These are phyloP conservation scores for Hirtodrosophila trivittata DNA, from an alignment of 2,888 invertebrate genomes.

Conservation along the genomic window DNA sequence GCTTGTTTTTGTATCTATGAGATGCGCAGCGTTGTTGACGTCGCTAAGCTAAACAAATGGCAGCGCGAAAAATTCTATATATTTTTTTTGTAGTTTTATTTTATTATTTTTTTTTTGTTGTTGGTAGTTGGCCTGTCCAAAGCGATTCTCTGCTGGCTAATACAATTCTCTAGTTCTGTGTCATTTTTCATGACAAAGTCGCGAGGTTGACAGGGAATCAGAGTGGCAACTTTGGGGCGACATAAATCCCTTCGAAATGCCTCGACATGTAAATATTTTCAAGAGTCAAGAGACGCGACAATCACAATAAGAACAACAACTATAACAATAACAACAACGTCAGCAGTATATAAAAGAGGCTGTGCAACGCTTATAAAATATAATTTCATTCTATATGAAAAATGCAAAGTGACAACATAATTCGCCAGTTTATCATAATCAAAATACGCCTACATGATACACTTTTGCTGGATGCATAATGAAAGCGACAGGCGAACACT, in stretches of 20 bases:
- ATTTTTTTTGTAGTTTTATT: neutral
- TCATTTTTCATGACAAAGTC: conserved; percentile 72
- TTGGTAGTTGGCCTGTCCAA: conserved; percentile 2
- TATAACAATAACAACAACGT: conserved; percentile 19
- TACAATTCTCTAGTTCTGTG: conserved; percentile 44
- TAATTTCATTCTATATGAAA: conserved; percentile 80
- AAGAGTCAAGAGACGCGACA: conserved; percentile 51
- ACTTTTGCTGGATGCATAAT: conserved; percentile 67
- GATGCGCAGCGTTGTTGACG: conserved; percentile 36
- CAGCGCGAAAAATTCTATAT: conserved; percentile 30
- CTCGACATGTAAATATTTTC: conserved; percentile 76
- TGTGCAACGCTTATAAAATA: conserved; percentile 72
- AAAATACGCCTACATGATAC: conserved; percentile 78
- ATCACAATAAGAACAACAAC: conserved; percentile 43
- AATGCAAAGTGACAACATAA: conserved; percentile 82
- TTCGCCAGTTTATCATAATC: conserved; percentile 83
- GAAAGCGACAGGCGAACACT: conserved; percentile 76
- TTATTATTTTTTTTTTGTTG: neutral
- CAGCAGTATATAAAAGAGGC: conserved; percentile 3
- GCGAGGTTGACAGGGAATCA: conserved; percentile 46
- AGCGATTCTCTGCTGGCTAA: conserved; percentile 32
- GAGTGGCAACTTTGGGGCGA: conserved; percentile 55
- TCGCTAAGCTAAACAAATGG: conserved; percentile 53
- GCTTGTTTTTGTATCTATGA: conserved; percentile 9
- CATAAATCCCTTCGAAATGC: conserved; percentile 76